Conservation (phyloP, 1,140 invertebrate species). For the Samia ricini region DNA sequence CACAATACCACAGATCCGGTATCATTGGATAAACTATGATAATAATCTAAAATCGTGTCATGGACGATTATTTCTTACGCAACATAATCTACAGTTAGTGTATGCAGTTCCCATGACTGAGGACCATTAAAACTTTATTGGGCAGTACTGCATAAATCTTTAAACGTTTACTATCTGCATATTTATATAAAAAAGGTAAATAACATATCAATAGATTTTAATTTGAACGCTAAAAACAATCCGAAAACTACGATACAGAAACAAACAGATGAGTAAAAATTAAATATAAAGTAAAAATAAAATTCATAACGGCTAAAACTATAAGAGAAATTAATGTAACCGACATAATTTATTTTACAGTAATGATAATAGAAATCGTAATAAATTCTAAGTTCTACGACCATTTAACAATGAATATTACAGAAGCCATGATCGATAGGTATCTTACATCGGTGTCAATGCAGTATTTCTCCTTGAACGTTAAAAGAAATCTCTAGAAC, state of each 20-base stretch:
- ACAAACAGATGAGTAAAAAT: too few relatives aligned
- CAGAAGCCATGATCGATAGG: slow-evolving; percentile 13
- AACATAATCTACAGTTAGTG: slow-evolving; percentile 38
- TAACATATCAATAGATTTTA: too few relatives aligned
- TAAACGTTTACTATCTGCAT: background rate
- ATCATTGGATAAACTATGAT: slow-evolving; percentile 5
- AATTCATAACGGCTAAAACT: too few relatives aligned
- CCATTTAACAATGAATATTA: background rate
- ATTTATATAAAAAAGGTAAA: background rate
- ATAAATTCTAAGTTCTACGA: background rate
- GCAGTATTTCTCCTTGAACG: slow-evolving; percentile 57
- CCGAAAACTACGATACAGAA: too few relatives aligned
- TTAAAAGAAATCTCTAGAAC: slow-evolving; percentile 53
- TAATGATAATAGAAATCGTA: background rate
- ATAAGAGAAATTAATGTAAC: too few relatives aligned
- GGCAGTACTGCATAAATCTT: slow-evolving; percentile 16
- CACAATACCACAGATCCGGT: slow-evolving; percentile 4
- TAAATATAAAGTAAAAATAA: too few relatives aligned
- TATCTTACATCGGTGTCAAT: slow-evolving; percentile 32
- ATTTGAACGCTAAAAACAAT: too few relatives aligned
- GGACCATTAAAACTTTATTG: slow-evolving; percentile 54
- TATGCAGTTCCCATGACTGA: slow-evolving; percentile 46
- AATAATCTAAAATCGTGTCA: slow-evolving; percentile 44
- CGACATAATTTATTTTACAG: too few relatives aligned
- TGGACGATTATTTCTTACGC: slow-evolving; percentile 52